Base-by-base conservation (phyloP, 2,113 vertebrate species). In the Acanthisitta chloris region DNA sequence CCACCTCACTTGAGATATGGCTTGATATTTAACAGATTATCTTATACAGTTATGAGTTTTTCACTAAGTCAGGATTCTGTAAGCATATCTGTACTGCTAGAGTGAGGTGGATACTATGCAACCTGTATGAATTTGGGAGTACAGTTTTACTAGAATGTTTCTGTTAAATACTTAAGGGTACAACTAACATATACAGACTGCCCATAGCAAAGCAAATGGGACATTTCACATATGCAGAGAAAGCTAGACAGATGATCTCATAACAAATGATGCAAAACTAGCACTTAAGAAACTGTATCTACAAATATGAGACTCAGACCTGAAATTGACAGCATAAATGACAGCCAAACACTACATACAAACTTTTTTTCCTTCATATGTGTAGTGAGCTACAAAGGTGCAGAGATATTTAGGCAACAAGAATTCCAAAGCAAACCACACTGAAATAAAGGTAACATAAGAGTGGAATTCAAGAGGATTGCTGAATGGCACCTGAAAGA, bases 341-440 rank as follows among this genome's bases (percentile, higher is more conserved):
- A 64, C 29, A 86, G 18, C 7, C 28, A 79, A 85, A 67, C 5
- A 66, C 19, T n/a, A 58, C 3, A 38, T 3, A 65, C 11, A 81
- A 86, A 49, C 12, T 58, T 34, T 67, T 67, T 80, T 54, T 81
- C 24, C 15, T 92, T 79, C 7, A 2, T 23, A n/a, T 15, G 1
- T 0, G 0, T 15, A 54, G n/a, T 2, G 6, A 88, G 7, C 20
- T 67, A 79, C 8, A 16, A 49, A 34, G 5, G 6, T 2, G 9
- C 23, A 66, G 43, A 71, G 18, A 51, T 14, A n/a, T 51, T 58
- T 59, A 72, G 46, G 48, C 36, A 79, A 57, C 36, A 72, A 74
- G 33, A 79, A 72, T 16, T 54, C 84, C 29, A 54, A 72, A 54
- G 40, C 18, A 87, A 84, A 14, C 6, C 33, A 90, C 33, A 67